These are phyloP conservation scores for Orestias chungarensis DNA, from an alignment of 2,797 vertebrate species.

Conservation along the genomic window DNA sequence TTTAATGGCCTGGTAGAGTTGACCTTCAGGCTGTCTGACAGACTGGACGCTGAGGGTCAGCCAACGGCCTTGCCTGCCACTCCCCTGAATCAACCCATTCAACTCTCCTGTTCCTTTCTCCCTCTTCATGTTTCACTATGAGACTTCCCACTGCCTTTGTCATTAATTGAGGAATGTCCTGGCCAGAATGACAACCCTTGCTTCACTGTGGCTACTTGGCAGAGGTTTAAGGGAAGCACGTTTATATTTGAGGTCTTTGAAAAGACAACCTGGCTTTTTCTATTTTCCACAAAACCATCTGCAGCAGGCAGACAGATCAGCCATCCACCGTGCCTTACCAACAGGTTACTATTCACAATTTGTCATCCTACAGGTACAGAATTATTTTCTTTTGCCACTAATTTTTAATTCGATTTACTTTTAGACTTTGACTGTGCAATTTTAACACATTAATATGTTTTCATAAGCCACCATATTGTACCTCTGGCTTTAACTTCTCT, in stretches of 20 bases:
- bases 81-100: constrained; percentile 52
- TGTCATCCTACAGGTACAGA: neutral
- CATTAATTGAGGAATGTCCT: constrained; percentile 65
- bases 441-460: neutral
- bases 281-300: constrained; percentile 19
- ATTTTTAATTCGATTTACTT: neutral
- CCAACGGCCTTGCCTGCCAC: constrained; percentile 47
- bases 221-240: constrained; percentile 36
- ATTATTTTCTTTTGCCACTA: neutral
- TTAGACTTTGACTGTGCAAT: constrained; percentile 1
- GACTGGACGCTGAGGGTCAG: constrained; percentile 25
- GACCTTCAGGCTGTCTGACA: constrained; percentile 42
- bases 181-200: constrained; percentile 47
- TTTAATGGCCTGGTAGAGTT: constrained; percentile 24
- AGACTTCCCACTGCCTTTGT: constrained; percentile 66
- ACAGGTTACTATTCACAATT: neutral
- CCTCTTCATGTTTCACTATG: constrained; percentile 59
- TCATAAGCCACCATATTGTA: neutral
- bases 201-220: constrained; percentile 44
- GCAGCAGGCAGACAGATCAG: constrained; percentile 8
- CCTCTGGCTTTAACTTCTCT: neutral
- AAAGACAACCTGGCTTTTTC: constrained; percentile 25
- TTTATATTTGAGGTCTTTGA: constrained; percentile 32
- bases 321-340: neutral
- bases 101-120: constrained; percentile 53